Evolutionary conservation across 2,113 vertebrate genomes (phyloP), one percentile per base, ranked within the genome.

Genomic region (Scartelaos histophorus): DNA sequence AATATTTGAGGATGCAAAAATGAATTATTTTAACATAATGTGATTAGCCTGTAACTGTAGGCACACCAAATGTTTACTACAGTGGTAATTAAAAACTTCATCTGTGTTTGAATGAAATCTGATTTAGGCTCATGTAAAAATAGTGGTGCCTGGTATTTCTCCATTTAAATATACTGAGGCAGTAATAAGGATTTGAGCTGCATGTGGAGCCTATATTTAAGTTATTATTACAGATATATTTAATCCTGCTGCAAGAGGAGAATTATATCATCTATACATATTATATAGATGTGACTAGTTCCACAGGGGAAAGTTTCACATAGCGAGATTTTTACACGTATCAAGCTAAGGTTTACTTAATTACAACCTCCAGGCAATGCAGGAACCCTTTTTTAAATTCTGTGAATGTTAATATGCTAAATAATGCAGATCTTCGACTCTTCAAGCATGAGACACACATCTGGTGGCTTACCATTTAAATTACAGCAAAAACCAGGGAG

Each of bases 321-420:
- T 95, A 94, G 94, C 94, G 93, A 96, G 96, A 96, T 96, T 98
- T 97, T 95, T 96, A 97, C 97, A 98, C 98, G 95, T 96, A 96
- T 94, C 94, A 96, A 95, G 95, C 96, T 96, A 96, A 99, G 97
- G 96, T 98, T 99, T 99, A 98, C 96, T 99, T 99, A 99, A 99
- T 99, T 98, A 96, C 96, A 99, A 96, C 95, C 97, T 98, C 87
- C 89, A 96, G 97, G 97, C 97, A 94, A 98, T 93, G 95, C 95
- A 97, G 94, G 95, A 96, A 90, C 93, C 95, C 96, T 96, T 97
- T 98, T 98, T 97, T 95, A 98, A 98, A 99, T 98, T 98, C 97
- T 98, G 95, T 95, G 96, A 98, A 97, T 98, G 97, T 99, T 98
- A 98, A 98, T 99, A 98, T 99, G 97, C 98, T 99, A 98, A 99